Base-by-base conservation (phyloP, 2,888 invertebrate genomes). In the Herminia tarsipennalis region DNA sequence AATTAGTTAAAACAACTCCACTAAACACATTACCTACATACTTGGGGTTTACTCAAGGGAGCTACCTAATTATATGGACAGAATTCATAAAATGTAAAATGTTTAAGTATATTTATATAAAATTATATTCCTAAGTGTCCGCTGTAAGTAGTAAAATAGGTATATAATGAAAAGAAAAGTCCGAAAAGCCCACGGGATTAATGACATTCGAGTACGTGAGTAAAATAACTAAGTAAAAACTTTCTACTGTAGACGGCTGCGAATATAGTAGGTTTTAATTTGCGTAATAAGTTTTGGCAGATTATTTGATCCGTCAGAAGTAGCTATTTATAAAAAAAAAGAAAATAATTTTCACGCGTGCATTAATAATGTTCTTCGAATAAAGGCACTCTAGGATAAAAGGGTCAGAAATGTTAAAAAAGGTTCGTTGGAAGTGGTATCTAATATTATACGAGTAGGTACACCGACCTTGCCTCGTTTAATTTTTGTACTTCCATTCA, bases 321-420 rank as follows among this genome's bases (percentile, higher is more conserved):
- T n/a, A n/a, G n/a, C n/a, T n/a, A n/a, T n/a, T n/a, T n/a, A n/a
- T n/a, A n/a, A n/a, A n/a, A n/a, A n/a, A n/a, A n/a, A n/a, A n/a
- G n/a, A n/a, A n/a, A n/a, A n/a, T 25, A 39, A 29, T 34, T 28
- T 39, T 39, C 29, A 22, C 22, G 39, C 32, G 1, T 45, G 9
- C 41, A 33, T 45, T 45, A 33, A 35, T 39, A 44, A 49, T 42
- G 33, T 21, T 50, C 33, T 49, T 39, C 1, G 17, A 55, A 52
- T 59, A 8, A 36, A 37, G 20, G 35, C 20, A 16, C 33, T 43
- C 25, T 13, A 41, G 57, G 3, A 24, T 47, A 12, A 44, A 64
- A 63, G 45, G 65, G 57, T 55, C 56, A 41, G 40, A 34, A 47
- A 49, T 50, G 43, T 52, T 53, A 44, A 63, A 56, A 59, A 35